phyloP scores from a whole-genome alignment of 1,140 invertebrate genomes.

The Drosophila navojoa region DNA sequence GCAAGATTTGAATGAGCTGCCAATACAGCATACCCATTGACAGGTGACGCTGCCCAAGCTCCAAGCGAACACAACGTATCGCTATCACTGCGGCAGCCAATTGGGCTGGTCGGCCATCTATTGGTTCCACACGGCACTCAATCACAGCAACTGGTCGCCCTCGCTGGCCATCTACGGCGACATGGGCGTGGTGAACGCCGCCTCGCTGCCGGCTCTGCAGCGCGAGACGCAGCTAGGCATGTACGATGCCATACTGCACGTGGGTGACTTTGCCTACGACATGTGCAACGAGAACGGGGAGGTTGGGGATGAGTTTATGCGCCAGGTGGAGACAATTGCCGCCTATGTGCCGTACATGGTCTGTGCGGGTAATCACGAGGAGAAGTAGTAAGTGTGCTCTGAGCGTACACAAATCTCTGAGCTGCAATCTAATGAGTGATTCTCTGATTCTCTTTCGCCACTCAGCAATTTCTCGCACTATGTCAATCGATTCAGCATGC shows the following conservation, averaged over 20 bases:
- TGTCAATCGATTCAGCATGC: constrained; percentile 94
- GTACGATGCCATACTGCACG: constrained; percentile 95
- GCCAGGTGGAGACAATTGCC: constrained; percentile 93
- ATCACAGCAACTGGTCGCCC: constrained; percentile 89
- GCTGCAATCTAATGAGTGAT: neutral
- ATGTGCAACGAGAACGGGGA: constrained; percentile 91
- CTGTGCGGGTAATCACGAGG: constrained; percentile 95
- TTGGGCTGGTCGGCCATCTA: constrained; percentile 92
- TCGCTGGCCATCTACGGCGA: constrained; percentile 94
- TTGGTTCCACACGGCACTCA: constrained; percentile 88
- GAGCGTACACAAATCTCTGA: neutral
- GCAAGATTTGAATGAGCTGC: neutral
- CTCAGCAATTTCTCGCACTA: constrained; percentile 96
- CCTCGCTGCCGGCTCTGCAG: constrained; percentile 92
- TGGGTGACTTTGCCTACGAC: constrained; percentile 98
- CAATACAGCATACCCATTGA: constrained; percentile 85
- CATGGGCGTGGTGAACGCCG: constrained; percentile 95
- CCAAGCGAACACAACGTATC: constrained; percentile 87
- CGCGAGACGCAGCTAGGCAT: constrained; percentile 91
- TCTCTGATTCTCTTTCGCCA: constrained; percentile 50
- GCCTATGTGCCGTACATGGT: constrained; percentile 96
- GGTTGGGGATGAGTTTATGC: constrained; percentile 96
- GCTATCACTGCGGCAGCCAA: constrained; percentile 93
- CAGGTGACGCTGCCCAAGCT: constrained; percentile 87
- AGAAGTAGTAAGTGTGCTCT: constrained; percentile 87